Percentiles rank a stretch among this genome's conserved stretches.
These are phyloP conservation scores for Ennomos quercinarius DNA, from an alignment of 2,888 invertebrate species.

Conservation along the genomic window DNA sequence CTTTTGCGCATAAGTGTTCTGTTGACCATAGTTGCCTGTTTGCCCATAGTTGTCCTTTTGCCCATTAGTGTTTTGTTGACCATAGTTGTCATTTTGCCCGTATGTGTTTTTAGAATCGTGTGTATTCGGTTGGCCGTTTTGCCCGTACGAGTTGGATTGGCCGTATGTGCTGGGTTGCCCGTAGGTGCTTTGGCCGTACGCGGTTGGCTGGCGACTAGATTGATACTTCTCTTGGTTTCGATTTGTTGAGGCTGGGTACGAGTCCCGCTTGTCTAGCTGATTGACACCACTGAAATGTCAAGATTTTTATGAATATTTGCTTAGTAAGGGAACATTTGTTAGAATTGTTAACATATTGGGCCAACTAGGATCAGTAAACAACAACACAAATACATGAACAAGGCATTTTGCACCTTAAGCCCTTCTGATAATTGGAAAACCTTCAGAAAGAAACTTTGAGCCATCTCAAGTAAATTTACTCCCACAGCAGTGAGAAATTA, in stretches of 20 bases:
- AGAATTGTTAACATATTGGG: no score
- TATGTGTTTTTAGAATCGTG: constrained; percentile 4
- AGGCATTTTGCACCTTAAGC: no score
- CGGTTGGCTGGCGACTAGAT: constrained; percentile 41
- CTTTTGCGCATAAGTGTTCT: constrained; percentile 13
- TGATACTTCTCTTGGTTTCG: constrained; percentile 46
- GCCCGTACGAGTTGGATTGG: constrained; percentile 27
- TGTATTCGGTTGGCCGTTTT: constrained; percentile 14
- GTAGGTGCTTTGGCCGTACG: constrained; percentile 32
- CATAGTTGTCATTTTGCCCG: constrained; percentile 2
- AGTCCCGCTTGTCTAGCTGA: constrained; percentile 53
- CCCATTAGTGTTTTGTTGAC: constrained; percentile 23
- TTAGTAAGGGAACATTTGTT: no score
- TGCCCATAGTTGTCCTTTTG: constrained; percentile 26
- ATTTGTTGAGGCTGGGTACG: constrained; percentile 43
- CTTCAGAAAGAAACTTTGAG: no score
- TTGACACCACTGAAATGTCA: constrained; percentile 59
- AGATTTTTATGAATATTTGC: no score
- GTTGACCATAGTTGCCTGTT: constrained; percentile 34
- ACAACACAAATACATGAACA: no score
- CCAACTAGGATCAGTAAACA: no score
- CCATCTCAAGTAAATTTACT: no score
- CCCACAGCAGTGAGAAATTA: no score
- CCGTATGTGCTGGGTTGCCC: constrained; percentile 36
- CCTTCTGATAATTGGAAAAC: no score